phyloP scores from a whole-genome alignment of 1,140 invertebrate genomes.

The Rhopalosiphum padi region DNA sequence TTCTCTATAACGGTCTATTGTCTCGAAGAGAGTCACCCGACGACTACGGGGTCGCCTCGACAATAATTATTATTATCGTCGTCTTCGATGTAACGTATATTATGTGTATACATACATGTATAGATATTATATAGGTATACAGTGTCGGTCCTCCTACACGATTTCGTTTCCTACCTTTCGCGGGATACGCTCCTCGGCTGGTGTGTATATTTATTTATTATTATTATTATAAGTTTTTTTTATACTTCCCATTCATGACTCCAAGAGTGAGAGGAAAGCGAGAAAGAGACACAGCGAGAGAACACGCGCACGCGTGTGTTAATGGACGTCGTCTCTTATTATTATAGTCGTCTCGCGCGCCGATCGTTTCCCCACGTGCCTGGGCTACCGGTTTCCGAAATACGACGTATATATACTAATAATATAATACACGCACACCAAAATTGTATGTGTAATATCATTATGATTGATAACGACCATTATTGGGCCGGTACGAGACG shows the following conservation, averaged over 20 bases:
- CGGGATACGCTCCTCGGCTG: background rate
- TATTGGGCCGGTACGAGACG: background rate
- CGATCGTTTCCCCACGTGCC: slow-evolving; percentile 43
- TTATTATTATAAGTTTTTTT: slow-evolving; percentile 25
- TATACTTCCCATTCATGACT: slow-evolving; percentile 44
- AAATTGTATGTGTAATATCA: background rate
- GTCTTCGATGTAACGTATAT: slow-evolving; percentile 2
- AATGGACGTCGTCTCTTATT: slow-evolving; percentile 15
- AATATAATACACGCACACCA: background rate
- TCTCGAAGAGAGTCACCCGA: slow-evolving; percentile 5
- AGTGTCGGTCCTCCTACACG: slow-evolving; percentile 34
- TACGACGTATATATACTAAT: background rate
- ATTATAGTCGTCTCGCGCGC: background rate
- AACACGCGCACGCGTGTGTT: background rate
- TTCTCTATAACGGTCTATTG: slow-evolving; percentile 27
- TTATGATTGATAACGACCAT: slow-evolving; percentile 14
- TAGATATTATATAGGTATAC: background rate
- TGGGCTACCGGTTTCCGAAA: slow-evolving; percentile 44
- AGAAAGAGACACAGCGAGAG: background rate
- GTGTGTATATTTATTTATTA: background rate
- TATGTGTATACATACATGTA: background rate
- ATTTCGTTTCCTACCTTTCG: slow-evolving; percentile 1
- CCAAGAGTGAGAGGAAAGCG: background rate
- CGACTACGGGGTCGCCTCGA: background rate
- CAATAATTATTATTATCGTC: slow-evolving; percentile 37